Base-by-base conservation (phyloP, 2,888 invertebrate genomes). In the Monochamus alternatus region DNA sequence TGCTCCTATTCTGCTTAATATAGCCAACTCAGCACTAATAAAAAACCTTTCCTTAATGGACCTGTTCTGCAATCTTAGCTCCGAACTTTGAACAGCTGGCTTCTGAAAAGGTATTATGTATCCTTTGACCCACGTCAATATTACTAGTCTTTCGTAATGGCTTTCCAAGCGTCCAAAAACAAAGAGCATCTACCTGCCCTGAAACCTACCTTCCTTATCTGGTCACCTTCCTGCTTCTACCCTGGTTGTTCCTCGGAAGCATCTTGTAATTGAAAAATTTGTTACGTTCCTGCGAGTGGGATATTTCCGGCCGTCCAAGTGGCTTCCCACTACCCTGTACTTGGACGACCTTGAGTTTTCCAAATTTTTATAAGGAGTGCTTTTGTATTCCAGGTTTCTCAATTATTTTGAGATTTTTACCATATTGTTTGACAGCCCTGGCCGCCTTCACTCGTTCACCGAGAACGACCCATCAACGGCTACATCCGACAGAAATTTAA, bases 401-500 rank as follows among this genome's bases (percentile, higher is more conserved):
- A 32, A 59, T 60, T 3, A 9, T 22, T n/a, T 62, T 71, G 14
- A 63, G 8, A 12, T 63, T 52, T 32, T 63, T 31, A 12, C 63
- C 71, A 51, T 62, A 63, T 30, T n/a, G 51, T 52, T 66, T 52
- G 9, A 66, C 52, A 3, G 52, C 66, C 9, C 52, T 66, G n/a
- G 66, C 66, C 5, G 31, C n/a, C 14, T 66, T 66, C 12, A 66
- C 32, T 52, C 63, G 47, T 52, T 71, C 71, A 9, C 62, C 63
- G n/a, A 71, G 63, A 71, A 43, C 63, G 51, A 71, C 1, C 71
- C 71, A 71, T 71, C 71, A 12, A 58, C 10, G 47, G 10, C 51
- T 10, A 32, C 14, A n/a, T 63, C 63, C 30, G 51, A 30, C 7
- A 66, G 10, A 12, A n/a, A 31, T n/a, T 32, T 31, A n/a, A 8